Conservation (phyloP, 1,140 invertebrate genomes). For the Lithobius niger region DNA sequence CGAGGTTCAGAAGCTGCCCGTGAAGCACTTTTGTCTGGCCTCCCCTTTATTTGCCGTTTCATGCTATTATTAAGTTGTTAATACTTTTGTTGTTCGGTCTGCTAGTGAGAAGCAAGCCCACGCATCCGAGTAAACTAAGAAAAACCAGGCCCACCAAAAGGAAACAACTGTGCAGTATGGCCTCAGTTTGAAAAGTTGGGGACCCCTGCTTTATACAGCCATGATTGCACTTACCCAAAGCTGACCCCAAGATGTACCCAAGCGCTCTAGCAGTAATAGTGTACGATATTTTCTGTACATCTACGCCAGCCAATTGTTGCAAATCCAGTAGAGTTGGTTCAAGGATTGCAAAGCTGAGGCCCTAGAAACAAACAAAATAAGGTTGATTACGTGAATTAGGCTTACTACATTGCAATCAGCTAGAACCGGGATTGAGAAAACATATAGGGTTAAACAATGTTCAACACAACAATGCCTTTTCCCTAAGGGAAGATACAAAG, state of each 20-base stretch:
- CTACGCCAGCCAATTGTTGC: constrained; percentile 23
- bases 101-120: neutral
- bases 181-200: too few relatives aligned
- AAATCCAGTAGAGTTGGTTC: constrained; percentile 33
- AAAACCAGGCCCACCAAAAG: too few relatives aligned
- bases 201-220: neutral
- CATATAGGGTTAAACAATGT: too few relatives aligned
- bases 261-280: constrained; percentile 18
- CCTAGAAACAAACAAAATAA: constrained; percentile 23
- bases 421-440: too few relatives aligned
- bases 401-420: too few relatives aligned
- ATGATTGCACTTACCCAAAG: constrained; percentile 16
- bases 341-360: constrained; percentile 32
- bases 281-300: constrained; percentile 15
- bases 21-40: too few relatives aligned
- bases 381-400: too few relatives aligned
- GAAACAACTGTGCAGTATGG: too few relatives aligned
- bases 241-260: constrained; percentile 19
- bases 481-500: too few relatives aligned
- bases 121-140: neutral
- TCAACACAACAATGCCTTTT: too few relatives aligned
- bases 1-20: too few relatives aligned
- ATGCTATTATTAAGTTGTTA: neutral
- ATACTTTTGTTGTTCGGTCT: neutral
- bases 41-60: neutral